A percentile compares a stretch with the other conserved stretches of the same genome.
Evolutionary conservation across 1,140 invertebrate genomes (phyloP).

Genomic region (Ptiloglossa arizonensis): DNA sequence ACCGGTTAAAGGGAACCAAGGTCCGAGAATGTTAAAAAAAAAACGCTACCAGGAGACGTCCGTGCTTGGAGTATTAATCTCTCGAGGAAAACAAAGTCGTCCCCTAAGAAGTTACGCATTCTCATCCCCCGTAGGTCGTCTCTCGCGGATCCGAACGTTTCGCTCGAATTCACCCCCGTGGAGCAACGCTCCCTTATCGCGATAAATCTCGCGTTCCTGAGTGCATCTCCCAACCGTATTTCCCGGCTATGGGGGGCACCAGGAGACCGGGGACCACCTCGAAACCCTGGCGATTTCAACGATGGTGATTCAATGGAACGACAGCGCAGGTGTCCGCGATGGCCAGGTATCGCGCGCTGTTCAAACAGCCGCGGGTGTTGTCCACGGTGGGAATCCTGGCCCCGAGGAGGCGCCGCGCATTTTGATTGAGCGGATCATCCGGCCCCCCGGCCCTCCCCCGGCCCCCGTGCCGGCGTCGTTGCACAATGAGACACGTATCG

Average conservation of each 20-base stretch:
- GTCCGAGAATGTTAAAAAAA: too few species aligned
- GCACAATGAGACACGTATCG: constrained; percentile 70
- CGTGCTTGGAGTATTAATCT: constrained; percentile 10
- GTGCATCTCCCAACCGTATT: constrained; percentile 30
- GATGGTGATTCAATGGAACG: constrained; percentile 61
- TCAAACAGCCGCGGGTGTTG: constrained; percentile 28
- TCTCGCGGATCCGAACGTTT: background rate
- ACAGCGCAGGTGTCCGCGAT: constrained; percentile 53
- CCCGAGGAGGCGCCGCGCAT: constrained; percentile 55
- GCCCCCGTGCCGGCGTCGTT: constrained; percentile 8
- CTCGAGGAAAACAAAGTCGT: background rate
- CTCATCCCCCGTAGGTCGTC: too few species aligned
- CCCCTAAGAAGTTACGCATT: constrained; percentile 4
- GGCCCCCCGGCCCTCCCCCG: background rate
- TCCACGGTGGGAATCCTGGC: constrained; percentile 55
- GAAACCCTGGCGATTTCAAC: constrained; percentile 44
- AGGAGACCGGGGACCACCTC: constrained; percentile 8
- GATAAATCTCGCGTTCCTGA: constrained; percentile 42
- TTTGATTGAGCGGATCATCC: constrained; percentile 62
- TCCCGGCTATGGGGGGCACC: constrained; percentile 59
- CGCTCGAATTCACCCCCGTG: background rate
- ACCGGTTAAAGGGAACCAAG: too few species aligned
- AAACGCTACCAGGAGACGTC: too few species aligned
- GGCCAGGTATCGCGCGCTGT: constrained; percentile 50
- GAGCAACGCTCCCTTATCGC: background rate